Base-by-base conservation (phyloP, 1,140 invertebrate species). In the Ostrea edulis region DNA sequence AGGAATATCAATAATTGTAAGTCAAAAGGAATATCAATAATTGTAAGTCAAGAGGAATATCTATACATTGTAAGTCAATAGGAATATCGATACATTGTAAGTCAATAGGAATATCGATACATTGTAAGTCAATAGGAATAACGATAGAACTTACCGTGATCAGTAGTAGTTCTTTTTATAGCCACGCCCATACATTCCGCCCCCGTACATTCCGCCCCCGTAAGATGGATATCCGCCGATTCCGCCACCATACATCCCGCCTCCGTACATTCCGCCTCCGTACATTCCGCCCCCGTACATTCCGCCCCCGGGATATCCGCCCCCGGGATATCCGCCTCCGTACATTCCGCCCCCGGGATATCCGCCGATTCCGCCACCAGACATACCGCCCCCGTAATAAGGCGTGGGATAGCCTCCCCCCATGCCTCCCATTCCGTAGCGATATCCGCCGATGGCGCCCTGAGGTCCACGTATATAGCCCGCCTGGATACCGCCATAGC, bases 161-260 rank as follows among this genome's bases (percentile, higher is more conserved):
- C 14, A 71, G 22, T 71, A 71, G 22, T 71, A 71, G 65, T 71
- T 71, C 22, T 71, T 71, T 25, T 71, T 71, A 25, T 71, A 71
- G 8, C 55, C 55, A n/a, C n/a, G n/a, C n/a, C n/a, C n/a, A n/a
- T n/a, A n/a, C 55, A 58, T 8, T 12, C 55, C 55, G 20, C 55
- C 12, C 55, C 55, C 55, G 11, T 58, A 58, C 55, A 58, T 58
- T 58, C 55, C 55, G 8, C 55, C 55, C 55, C 55, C 55, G 55
- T 58, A 58, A 8, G 55, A 58, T 20, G 55, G 55, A 12, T 58
- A 58, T 17, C 55, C 55, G 8, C 55, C 55, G 14, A 58, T 58
- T 71, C 65, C 65, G 22, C 65, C 65, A 22, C 65, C 65, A 12
- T 4, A 29, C 65, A 71, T 71, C 29, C 65, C 65, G 5, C 65